Evolutionary conservation across 2,797 vertebrate genomes (phyloP), one percentile per base, ranked within the genome.

Genomic region (Ammospiza maritima): DNA sequence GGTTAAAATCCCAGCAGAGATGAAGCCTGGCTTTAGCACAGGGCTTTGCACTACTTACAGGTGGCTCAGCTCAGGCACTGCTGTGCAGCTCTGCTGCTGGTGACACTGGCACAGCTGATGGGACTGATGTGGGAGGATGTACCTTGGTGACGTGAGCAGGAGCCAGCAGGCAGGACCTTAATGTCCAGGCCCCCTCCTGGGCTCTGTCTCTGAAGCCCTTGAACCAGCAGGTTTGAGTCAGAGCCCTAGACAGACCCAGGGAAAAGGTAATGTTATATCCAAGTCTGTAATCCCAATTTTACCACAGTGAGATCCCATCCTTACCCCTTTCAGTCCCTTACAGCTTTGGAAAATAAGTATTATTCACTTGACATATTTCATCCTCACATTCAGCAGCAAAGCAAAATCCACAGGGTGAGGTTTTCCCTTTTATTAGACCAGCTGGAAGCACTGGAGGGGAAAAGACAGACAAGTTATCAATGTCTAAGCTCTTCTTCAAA

Each of bases 101-200:
- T 14, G n/a, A 26, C 6, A 6, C 26, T 8, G 66, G n/a, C 44
- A 40, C 61, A 76, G 56, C 45, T 3, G 40, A 18, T 6, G 45
- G 21, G 38, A n/a, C 51, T 0, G 0, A 4, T 3, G 8, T 32
- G 34, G 54, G 66, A 64, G 67, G 74, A 32, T 11, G 36, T 0
- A 15, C 16, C 19, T 11, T 2, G 7, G 64, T 40, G 83, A 79
- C 0, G 0, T 1, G n/a, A 75, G 38, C 27, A 12, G 57, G 30
- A 88, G 67, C n/a, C 74, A 54, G 65, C 69, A 87, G 74, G 22
- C 32, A 64, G 53, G 48, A 66, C n/a, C 16, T 7, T 2, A 0
- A 18, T 9, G 45, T 19, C 30, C 8, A 23, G 11, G 9, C 16
- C 13, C 11, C 12, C 50, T 65, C 53, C 30, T 38, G 51, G 17